phyloP scores from a whole-genome alignment of 2,113 vertebrate species.

The Sigmodon hispidus region DNA sequence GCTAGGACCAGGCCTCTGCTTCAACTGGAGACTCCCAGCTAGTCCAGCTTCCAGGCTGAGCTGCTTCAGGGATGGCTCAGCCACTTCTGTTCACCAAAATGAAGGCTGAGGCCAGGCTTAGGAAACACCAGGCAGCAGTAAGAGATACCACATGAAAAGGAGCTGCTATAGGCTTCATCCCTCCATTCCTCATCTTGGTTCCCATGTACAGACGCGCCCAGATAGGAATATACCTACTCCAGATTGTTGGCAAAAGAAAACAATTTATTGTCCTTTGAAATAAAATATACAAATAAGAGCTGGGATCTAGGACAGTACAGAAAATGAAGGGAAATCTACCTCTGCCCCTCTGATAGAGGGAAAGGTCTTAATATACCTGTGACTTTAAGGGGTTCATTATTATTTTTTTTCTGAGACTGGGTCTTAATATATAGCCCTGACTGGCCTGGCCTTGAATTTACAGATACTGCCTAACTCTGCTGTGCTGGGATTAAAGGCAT shows the following conservation, averaged over 20 bases:
- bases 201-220: not conserved
- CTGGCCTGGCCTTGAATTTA: not conserved
- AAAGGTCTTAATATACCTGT: not conserved
- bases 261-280: constrained; percentile 71
- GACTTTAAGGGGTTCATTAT: not conserved
- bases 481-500: not conserved
- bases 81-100: not conserved
- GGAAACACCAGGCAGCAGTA: not conserved
- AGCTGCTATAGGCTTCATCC: not conserved
- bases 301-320: not conserved
- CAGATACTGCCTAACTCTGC: not conserved
- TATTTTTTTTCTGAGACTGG: not conserved
- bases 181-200: not conserved
- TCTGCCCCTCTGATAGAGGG: not conserved
- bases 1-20: not conserved
- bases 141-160: not conserved
- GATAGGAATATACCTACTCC: not conserved
- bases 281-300: constrained; percentile 66
- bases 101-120: not conserved
- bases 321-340: not conserved
- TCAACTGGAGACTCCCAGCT: not conserved
- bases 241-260: constrained; percentile 41
- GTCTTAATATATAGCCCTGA: not conserved
- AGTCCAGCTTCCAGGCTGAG: not conserved
- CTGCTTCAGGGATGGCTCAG: not conserved